phyloP scores from a whole-genome alignment of 2,113 vertebrate species.

The Neogale vison region DNA sequence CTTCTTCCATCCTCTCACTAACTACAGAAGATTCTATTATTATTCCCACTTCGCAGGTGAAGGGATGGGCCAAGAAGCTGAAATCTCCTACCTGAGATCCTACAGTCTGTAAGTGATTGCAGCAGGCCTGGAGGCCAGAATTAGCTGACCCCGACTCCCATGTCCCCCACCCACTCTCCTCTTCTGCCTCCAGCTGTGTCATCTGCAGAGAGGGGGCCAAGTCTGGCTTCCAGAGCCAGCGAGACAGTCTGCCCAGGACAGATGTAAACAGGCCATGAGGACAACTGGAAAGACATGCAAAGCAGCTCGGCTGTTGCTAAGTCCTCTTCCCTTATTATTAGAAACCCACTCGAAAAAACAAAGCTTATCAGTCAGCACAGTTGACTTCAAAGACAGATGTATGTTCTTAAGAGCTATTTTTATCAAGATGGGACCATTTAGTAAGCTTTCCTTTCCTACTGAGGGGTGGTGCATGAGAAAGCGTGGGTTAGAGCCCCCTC shows the following conservation, averaged over 20 bases:
- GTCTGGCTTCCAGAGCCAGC: not conserved
- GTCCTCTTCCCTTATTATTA: not conserved
- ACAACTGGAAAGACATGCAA: not conserved
- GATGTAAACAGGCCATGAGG: not conserved
- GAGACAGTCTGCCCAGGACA: not conserved
- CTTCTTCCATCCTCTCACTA: not conserved
- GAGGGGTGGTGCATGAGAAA: not conserved
- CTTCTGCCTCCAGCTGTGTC: not conserved
- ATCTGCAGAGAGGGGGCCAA: accelerated
- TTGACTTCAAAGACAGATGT: not conserved
- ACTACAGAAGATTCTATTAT: not conserved
- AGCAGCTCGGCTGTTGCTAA: not conserved
- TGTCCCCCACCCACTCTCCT: not conserved
- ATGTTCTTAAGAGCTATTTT: not conserved
- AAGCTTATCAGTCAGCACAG: not conserved
- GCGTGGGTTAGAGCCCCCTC: not conserved
- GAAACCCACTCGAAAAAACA: not conserved
- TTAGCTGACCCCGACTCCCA: not conserved
- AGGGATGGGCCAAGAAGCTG: not conserved
- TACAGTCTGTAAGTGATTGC: not conserved
- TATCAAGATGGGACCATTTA: not conserved
- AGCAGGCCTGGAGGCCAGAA: not conserved
- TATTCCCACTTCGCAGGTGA: not conserved
- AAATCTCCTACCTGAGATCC: not conserved
- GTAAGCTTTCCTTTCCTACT: not conserved